Base-by-base conservation (phyloP, 2,797 vertebrate genomes). In the Calcarius lapponicus region DNA sequence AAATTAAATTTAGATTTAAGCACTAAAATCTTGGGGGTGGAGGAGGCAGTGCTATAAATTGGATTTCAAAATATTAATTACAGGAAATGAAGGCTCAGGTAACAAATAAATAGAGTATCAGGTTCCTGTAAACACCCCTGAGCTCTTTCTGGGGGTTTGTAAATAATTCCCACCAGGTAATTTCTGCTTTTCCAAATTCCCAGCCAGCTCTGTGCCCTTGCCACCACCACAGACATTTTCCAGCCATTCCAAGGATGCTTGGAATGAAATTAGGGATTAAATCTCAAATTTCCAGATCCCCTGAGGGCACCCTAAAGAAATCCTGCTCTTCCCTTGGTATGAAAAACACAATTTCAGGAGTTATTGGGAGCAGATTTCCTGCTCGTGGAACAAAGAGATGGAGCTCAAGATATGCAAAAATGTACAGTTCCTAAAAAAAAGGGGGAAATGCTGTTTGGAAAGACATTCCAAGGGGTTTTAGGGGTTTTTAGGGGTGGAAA, bases 401-500 rank as follows among this genome's bases (percentile, higher is more conserved):
- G 50, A 86, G 75, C 61, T 91, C 40, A n/a, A 92, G 90, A 95
- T 73, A 93, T 65, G 91, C 82, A 95, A 71, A 96, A 95, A 94
- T 18, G 72, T 47, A 45, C 64, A 78, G 69, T 15, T 80, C 50
- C 5, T 20, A 2, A 57, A 57, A 32, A 71, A 78, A 53, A 36
- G 60, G 66, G 70, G 21, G 12, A 20, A 91, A 91, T 31, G 45
- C 71, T 82, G 56, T 36, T 93, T 64, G 80, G 88, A 66, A 65
- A 90, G 70, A 31, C 86, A 72, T 54, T 75, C 40, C 24, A 65
- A 26, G 50, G 45, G 69, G 2, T 69, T 82, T 92, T 22, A 69
- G 24, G 50, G 57, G 70, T 3, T 83, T 82, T 93, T 22, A 75
- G 21, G 51, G 91, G 36, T 87, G 93, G 88, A 89, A 94, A 56